Base-by-base conservation (phyloP, 2,888 invertebrate genomes). In the Pterostichus madidus region DNA sequence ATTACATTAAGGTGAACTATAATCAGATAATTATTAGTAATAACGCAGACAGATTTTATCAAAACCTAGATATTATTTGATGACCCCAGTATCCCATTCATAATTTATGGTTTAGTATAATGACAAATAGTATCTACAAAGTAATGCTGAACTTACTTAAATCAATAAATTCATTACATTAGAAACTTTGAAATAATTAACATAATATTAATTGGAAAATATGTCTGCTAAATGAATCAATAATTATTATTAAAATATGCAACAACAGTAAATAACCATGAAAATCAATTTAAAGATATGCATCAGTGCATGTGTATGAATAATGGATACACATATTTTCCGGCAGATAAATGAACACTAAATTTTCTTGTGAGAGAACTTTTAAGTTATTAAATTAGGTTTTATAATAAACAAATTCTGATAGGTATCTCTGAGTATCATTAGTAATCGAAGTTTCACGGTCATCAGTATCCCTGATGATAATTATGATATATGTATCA, bases 361-460 rank as follows among this genome's bases (percentile, higher is more conserved):
- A 24, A 59, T 59, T 59, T 39, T 35, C 49, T 11, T 49, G 13
- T 5, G 13, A 35, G 64, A 35, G 7, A n/a, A n/a, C 4, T 64
- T 17, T 71, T 44, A 44, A 71, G 68, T 71, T n/a, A 71, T 71
- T 71, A 71, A 71, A 71, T 75, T 75, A 49, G n/a, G 32, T 71
- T 53, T 68, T 73, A 59, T 68, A 80, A 80, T 64, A 80, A 80
- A 80, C 15, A 68, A 80, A 71, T 39, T 77, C 46, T 13, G 68
- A 75, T 68, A 4, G 17, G 5, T 75, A 39, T 81, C 46, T 46
- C 10, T 11, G 49, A 8, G 49, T 13, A 73, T 81, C 81, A 81
- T 81, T 81, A 76, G 80, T 83, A 75, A 83, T 83, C 83, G 83
- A 73, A 75, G 53, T 49, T 64, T 75, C 73, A 84, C 79, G 84